phyloP scores from a whole-genome alignment of 2,888 invertebrate species.

The Ophion costatus region DNA sequence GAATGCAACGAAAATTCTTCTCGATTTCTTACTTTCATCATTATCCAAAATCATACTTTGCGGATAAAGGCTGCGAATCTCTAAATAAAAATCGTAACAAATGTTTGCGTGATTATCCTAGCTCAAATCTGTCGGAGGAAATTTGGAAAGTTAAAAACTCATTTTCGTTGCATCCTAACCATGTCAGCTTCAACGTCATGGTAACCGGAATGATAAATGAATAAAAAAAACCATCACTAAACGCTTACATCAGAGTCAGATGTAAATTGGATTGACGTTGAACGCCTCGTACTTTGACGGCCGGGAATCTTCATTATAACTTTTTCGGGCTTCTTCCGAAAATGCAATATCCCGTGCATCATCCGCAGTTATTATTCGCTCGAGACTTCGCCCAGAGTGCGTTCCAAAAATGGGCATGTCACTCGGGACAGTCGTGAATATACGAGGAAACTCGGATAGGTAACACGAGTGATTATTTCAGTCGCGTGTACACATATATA shows the following conservation, averaged over 20 bases:
- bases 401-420: neutral
- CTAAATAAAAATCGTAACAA: too few species aligned
- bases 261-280: neutral
- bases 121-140: too few species aligned
- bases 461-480: slow-evolving; percentile 20
- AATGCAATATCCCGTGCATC: neutral
- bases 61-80: too few species aligned
- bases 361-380: slow-evolving; percentile 1
- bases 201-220: neutral
- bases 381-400: neutral
- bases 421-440: neutral
- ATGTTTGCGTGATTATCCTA: too few species aligned
- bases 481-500: neutral
- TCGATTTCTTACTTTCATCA: too few species aligned
- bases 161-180: too few species aligned
- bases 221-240: neutral
- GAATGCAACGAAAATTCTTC: too few species aligned
- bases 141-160: too few species aligned
- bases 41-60: too few species aligned
- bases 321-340: neutral
- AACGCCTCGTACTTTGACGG: neutral
- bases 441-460: neutral
- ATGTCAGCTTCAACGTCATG: too few species aligned
- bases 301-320: neutral
- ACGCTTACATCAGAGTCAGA: slow-evolving; percentile 3